Evolutionary conservation across 2,113 vertebrate species (phyloP), one percentile per base, ranked within the genome.

Genomic region (Mixornis gularis): DNA sequence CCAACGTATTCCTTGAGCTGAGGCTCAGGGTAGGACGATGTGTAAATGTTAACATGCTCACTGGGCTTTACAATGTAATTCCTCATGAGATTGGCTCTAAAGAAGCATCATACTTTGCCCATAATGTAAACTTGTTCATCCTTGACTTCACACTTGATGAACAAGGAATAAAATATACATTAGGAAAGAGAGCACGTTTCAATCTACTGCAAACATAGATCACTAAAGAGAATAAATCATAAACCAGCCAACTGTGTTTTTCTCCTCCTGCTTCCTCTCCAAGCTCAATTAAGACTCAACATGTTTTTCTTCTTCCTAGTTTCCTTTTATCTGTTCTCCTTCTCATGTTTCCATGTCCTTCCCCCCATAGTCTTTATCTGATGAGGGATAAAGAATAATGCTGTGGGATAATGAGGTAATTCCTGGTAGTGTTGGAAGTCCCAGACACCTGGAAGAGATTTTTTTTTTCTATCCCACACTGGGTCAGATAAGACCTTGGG

Each of bases 331-430:
- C 79, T 96, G 13, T 24, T 91, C 66, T 79, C 20, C 41, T 88
- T 93, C 90, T 93, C 5, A 0, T 81, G n/a, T 93, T 94, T 93
- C 94, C 59, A 79, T 0, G 12, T 85, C 34, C 40, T 93, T 89
- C 18, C 30, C 68, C 44, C 51, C 26, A 46, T 76, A 81, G 16
- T 78, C 10, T 86, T 94, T 89, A 80, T 93, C 80, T 82, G 87
- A 96, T 73, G 84, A 77, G 24, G 71, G 13, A 64, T 53, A 43
- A 64, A 64, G 38, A 64, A 36, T 59, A 63, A 70, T 77, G 71
- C 63, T 93, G 46, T 91, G 88, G 55, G 51, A 94, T 94, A 95
- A 93, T 91, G 84, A 96, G 51, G 71, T 92, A 95, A 94, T 92
- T 96, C 91, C 86, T 92, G 63, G 17, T 87, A 77, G 55, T 77